Evolutionary conservation across 2,113 vertebrate genomes (phyloP), one percentile per base, ranked within the genome.

Genomic region (Oncorhynchus kisutch): DNA sequence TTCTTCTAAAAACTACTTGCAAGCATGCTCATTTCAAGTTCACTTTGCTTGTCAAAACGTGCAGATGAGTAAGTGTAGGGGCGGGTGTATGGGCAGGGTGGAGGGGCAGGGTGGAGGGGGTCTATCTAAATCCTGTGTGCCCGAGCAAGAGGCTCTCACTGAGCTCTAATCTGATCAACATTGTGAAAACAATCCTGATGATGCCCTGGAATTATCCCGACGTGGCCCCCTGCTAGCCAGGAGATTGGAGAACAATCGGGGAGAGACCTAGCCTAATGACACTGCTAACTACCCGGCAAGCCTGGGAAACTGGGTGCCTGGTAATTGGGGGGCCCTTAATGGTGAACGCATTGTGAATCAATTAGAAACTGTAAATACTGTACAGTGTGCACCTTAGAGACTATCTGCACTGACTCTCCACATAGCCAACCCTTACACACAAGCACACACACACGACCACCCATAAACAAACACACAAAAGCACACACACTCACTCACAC

Each of bases 111-210:
- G 18, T 14, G 48, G 3, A 54, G 64, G 74, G 75, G 31, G 13
- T 18, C 25, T 84, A 73, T 54, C 12, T 51, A 12, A 82, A 75
- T 85, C 87, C 81, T 85, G 86, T 87, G 85, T 86, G 78, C 84
- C 70, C 75, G 79, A 76, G 84, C 86, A 88, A 90, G 88, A 85
- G 85, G 77, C 86, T 88, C 92, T 92, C 75, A 81, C 93, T 92
- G 92, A 88, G 92, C 90, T 78, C 87, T 93, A 93, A 93, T 92
- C 90, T 92, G 88, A 94, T 92, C 90, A 91, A 85, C 86, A 87
- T 92, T 91, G 90, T 90, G 91, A 92, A 93, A 94, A 94, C 92
- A 92, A 92, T 92, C 90, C 84, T 87, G 88, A 93, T 94, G 91
- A 93, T 92, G 90, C 87, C 76, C 80, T 81, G 78, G 88, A 92